Conservation (phyloP, 2,888 invertebrate genomes). For the Chrysopilus asiliformis region DNA sequence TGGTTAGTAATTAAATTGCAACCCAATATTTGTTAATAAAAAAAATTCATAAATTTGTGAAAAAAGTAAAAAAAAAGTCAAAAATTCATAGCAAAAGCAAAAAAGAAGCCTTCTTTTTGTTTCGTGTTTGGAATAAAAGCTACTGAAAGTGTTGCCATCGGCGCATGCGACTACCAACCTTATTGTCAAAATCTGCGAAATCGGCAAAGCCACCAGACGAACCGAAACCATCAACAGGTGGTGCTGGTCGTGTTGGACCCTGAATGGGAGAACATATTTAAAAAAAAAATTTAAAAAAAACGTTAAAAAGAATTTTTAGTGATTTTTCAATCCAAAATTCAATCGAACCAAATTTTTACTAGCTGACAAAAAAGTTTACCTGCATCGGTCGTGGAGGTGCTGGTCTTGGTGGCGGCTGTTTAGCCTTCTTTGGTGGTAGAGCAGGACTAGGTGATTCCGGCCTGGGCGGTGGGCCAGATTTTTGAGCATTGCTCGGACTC, state of each 20-base stretch:
- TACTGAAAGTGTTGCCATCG: constrained; percentile 20
- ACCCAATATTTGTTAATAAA: neutral
- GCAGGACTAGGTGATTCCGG: constrained; percentile 45
- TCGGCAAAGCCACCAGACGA: constrained; percentile 48
- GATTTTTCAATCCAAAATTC: neutral
- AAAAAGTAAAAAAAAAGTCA: neutral
- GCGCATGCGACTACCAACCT: constrained; percentile 39
- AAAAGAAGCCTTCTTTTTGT: no score
- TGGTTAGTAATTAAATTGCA: neutral
- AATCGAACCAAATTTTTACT: neutral
- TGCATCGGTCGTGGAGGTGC: constrained; percentile 50
- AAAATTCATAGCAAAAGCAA: neutral
- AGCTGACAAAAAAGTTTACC: no score
- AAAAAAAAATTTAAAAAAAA: neutral
- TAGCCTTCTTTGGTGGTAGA: constrained; percentile 68
- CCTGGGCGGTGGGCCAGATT: constrained; percentile 37
- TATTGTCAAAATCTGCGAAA: constrained; percentile 64
- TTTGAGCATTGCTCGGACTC: constrained; percentile 43
- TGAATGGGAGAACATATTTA: constrained; percentile 21
- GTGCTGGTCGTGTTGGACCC: constrained; percentile 37
- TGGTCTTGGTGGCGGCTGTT: constrained; percentile 78
- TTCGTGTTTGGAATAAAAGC: no score
- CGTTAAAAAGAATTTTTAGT: neutral
- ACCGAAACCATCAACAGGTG: constrained; percentile 37
- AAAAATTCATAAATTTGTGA: neutral